Evolutionary conservation across 2,113 vertebrate genomes (phyloP).

Genomic region (Abramis brama): DNA sequence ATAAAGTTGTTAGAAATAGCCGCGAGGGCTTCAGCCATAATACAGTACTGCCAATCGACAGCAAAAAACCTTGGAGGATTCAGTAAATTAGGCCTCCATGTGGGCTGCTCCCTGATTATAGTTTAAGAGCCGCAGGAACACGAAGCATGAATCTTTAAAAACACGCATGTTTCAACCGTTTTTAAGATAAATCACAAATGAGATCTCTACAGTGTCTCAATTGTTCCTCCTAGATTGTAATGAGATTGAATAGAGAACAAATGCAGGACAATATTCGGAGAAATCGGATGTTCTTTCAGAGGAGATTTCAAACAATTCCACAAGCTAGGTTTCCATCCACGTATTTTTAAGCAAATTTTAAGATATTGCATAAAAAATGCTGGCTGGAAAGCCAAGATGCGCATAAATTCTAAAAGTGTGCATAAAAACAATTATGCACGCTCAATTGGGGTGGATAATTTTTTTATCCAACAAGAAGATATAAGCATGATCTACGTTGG

Average conservation of each 20-base stretch:
- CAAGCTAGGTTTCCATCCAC: too few relatives aligned
- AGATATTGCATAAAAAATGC: too few relatives aligned
- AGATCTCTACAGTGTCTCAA: not conserved
- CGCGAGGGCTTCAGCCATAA: conserved; percentile 15
- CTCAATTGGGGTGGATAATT: too few relatives aligned
- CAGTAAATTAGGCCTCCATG: conserved; percentile 3
- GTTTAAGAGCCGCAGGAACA: not conserved
- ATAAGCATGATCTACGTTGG: too few relatives aligned
- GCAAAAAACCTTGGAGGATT: conserved; percentile 15
- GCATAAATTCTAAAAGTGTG: too few relatives aligned
- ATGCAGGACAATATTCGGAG: not conserved
- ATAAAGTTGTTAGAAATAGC: conserved; percentile 31
- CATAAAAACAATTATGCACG: too few relatives aligned
- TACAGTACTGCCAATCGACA: not conserved
- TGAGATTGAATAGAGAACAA: not conserved
- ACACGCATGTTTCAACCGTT: not conserved
- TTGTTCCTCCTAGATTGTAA: not conserved
- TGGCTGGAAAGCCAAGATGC: too few relatives aligned
- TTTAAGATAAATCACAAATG: conserved; percentile 4
- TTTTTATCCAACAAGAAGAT: too few relatives aligned
- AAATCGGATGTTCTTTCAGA: not conserved
- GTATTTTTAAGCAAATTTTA: too few relatives aligned
- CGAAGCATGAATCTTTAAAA: not conserved
- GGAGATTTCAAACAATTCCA: not conserved
- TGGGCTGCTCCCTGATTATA: conserved; percentile 8